Evolutionary conservation across 2,113 vertebrate genomes (phyloP).

Genomic region (Lipophrys pholis): DNA sequence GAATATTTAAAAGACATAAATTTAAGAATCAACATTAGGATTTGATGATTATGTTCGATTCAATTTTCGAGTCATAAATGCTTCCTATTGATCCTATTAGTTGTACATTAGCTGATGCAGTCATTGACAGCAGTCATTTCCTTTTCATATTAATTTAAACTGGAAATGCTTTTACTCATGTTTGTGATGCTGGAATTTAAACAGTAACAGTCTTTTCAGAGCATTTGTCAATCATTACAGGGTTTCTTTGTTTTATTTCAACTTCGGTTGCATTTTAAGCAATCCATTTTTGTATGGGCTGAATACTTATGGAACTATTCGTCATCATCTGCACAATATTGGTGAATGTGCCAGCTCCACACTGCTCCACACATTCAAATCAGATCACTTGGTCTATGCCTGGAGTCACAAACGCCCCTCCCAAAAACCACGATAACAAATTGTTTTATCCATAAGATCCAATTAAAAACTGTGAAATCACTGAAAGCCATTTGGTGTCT

Average conservation of each 20-base stretch:
- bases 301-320: slow-evolving; percentile 11
- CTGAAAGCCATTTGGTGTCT: slow-evolving; percentile 67
- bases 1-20: slow-evolving; percentile 4
- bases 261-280: not conserved
- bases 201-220: not conserved
- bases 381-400: slow-evolving; percentile 53
- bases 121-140: too few species aligned
- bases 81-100: not conserved
- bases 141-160: too few species aligned
- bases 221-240: too few species aligned
- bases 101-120: too few species aligned
- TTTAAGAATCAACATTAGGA: too few species aligned
- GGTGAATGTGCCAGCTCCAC: slow-evolving; percentile 33
- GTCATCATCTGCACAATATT: slow-evolving; percentile 14
- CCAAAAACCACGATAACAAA: slow-evolving; percentile 62
- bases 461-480: slow-evolving; percentile 80
- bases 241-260: not conserved
- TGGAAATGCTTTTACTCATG: too few species aligned
- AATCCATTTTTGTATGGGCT: not conserved
- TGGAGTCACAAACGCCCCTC: slow-evolving; percentile 61
- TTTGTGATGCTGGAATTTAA: not conserved
- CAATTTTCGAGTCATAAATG: not conserved
- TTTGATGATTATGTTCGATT: not conserved
- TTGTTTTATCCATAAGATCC: slow-evolving; percentile 75
- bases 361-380: slow-evolving; percentile 51